Percentiles rank a stretch among this genome's conserved stretches.
Conservation (phyloP, 2,888 invertebrate genomes). For the Laothoe populi region DNA sequence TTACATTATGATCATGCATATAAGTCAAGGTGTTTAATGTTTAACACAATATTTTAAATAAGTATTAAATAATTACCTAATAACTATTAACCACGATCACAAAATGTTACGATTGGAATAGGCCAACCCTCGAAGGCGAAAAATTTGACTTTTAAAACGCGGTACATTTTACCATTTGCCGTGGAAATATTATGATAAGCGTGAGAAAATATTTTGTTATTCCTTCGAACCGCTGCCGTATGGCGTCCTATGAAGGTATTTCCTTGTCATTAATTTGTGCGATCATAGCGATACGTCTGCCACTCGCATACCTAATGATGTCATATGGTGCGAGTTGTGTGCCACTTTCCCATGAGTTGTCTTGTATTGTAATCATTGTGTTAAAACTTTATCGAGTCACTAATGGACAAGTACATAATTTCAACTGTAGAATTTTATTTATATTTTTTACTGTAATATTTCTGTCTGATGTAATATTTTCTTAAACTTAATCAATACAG, state of each 20-base stretch:
- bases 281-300: slow-evolving; percentile 74
- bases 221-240: slow-evolving; percentile 60
- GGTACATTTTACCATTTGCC: slow-evolving; percentile 16
- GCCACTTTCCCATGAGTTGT: slow-evolving; percentile 67
- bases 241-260: slow-evolving; percentile 66
- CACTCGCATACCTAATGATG: slow-evolving; percentile 72
- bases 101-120: neutral
- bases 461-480: neutral
- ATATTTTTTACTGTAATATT: no score
- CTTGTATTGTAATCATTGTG: slow-evolving; percentile 38
- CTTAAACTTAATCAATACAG: neutral
- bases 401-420: neutral
- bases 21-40: slow-evolving; percentile 21
- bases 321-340: slow-evolving; percentile 62
- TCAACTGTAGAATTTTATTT: neutral
- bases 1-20: slow-evolving; percentile 34
- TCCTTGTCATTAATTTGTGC: slow-evolving; percentile 80
- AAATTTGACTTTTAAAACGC: slow-evolving; percentile 15
- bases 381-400: neutral
- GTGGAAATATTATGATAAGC: slow-evolving; percentile 42
- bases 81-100: neutral
- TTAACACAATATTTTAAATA: neutral
- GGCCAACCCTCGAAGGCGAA: neutral
- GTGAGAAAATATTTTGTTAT: slow-evolving; percentile 66
- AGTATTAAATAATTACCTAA: neutral